These are phyloP conservation scores for Oncorhynchus tshawytscha DNA, from an alignment of 2,113 vertebrate genomes.

Conservation along the genomic window DNA sequence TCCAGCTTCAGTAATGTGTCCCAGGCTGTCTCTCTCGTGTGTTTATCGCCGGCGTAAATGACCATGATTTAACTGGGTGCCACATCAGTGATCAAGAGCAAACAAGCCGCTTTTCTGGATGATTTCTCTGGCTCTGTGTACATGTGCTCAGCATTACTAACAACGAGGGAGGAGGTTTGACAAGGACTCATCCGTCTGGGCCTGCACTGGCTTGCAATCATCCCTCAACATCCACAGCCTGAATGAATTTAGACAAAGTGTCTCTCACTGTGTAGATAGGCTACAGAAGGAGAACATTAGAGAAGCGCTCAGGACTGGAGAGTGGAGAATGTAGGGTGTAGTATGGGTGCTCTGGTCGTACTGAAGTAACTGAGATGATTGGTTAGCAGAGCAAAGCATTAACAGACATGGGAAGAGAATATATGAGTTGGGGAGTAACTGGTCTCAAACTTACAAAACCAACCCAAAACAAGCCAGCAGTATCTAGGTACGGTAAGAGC, in stretches of 20 bases:
- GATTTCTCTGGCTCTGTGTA: not conserved
- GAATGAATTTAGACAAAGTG: not conserved
- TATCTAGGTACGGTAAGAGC: too few species aligned
- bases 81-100: slow-evolving; percentile 15
- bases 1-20: slow-evolving; percentile 10
- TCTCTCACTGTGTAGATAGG: too few species aligned
- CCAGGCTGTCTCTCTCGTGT: slow-evolving; percentile 22
- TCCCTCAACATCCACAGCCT: not conserved
- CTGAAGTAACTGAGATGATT: too few species aligned
- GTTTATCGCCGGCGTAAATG: slow-evolving; percentile 42
- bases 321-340: too few species aligned
- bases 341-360: too few species aligned
- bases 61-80: slow-evolving; percentile 33
- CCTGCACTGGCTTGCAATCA: not conserved
- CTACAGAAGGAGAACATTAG: too few species aligned
- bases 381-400: too few species aligned
- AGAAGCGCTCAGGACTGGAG: too few species aligned
- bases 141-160: not conserved
- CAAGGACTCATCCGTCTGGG: not conserved
- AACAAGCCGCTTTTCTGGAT: not conserved
- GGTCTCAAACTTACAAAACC: too few species aligned
- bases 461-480: too few species aligned
- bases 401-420: too few species aligned
- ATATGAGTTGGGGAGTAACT: too few species aligned
- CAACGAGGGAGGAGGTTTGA: not conserved